Evolutionary conservation across 2,888 invertebrate genomes (phyloP), one percentile per base, ranked within the genome.

Genomic region (Phaonia tiefii): DNA sequence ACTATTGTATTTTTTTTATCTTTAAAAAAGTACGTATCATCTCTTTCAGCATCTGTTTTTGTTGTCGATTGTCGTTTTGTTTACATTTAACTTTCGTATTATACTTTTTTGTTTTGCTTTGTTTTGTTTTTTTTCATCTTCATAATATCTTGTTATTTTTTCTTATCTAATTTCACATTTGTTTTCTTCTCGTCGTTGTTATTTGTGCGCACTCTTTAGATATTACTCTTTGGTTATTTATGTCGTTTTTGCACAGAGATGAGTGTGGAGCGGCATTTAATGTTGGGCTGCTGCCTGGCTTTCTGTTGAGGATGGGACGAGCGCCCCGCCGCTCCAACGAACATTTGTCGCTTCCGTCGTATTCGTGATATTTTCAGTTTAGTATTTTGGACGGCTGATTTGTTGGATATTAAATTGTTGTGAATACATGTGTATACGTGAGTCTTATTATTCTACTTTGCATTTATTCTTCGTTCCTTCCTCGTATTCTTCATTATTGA

Each of bases 81-180:
- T 69, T 72, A 60, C 67, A 72, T 72, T 81, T 80, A 74, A 77
- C 77, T 80, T 81, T 46, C 42, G 63, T 78, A 75, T 77, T 74
- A 44, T 49, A 58, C 31, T 20, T 54, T 20, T 51, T 51, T 49
- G 8, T n/a, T n/a, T n/a, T 8, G 31, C 31, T 31, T 22, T 20
- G 13, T 44, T 20, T 22, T 69, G 51, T 69, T 51, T 69, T 54
- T 69, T 51, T 46, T 44, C 25, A 26, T 49, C 46, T 60, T 25
- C 63, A 56, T 78, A 69, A 39, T 15, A 66, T 58, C 22, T 26
- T 10, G 15, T 22, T 66, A n/a, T n/a, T n/a, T n/a, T n/a, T n/a
- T n/a, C 56, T 73, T 66, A 71, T 71, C 66, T 69, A 74, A 77
- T 80, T 75, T 26, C 56, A 69, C 65, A 49, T 72, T 81, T 75